These are phyloP conservation scores for Trichogramma pretiosum DNA, from an alignment of 1,140 invertebrate genomes.

Conservation along the genomic window DNA sequence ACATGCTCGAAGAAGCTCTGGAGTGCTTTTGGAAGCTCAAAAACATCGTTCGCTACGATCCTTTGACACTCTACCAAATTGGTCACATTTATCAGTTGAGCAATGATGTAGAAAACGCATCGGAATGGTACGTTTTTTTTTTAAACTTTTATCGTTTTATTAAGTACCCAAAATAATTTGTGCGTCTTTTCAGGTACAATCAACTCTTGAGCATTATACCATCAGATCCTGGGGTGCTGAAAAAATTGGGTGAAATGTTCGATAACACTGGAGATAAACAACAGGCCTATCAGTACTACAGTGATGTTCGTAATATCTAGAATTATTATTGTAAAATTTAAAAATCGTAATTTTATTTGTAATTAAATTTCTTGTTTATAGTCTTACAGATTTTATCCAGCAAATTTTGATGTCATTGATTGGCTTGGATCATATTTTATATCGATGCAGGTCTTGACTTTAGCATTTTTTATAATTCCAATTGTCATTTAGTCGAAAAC, in stretches of 20 bases:
- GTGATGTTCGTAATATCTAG: conserved; percentile 57
- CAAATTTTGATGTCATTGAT: conserved; percentile 80
- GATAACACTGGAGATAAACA: conserved; percentile 81
- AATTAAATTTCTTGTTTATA: conserved; percentile 33
- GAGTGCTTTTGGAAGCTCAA: conserved; percentile 78
- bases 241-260: conserved; percentile 77
- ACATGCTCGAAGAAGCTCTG: conserved; percentile 64
- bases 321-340: conserved; percentile 10
- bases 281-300: conserved; percentile 86
- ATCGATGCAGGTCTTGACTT: conserved; percentile 62
- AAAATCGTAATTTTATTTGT: conserved; percentile 11
- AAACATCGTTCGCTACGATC: conserved; percentile 66
- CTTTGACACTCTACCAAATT: conserved; percentile 79
- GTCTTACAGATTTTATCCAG: conserved; percentile 83
- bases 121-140: conserved; percentile 57
- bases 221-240: conserved; percentile 72
- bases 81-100: conserved; percentile 71
- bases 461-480: conserved; percentile 5
- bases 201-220: conserved; percentile 77
- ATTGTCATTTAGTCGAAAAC: neutral
- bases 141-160: conserved; percentile 3
- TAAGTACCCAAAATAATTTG: conserved; percentile 6
- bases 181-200: conserved; percentile 56
- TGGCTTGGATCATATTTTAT: conserved; percentile 89
- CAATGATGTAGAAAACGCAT: conserved; percentile 67